phyloP scores from a whole-genome alignment of 2,888 invertebrate genomes.

The Penaeus monodon region DNA sequence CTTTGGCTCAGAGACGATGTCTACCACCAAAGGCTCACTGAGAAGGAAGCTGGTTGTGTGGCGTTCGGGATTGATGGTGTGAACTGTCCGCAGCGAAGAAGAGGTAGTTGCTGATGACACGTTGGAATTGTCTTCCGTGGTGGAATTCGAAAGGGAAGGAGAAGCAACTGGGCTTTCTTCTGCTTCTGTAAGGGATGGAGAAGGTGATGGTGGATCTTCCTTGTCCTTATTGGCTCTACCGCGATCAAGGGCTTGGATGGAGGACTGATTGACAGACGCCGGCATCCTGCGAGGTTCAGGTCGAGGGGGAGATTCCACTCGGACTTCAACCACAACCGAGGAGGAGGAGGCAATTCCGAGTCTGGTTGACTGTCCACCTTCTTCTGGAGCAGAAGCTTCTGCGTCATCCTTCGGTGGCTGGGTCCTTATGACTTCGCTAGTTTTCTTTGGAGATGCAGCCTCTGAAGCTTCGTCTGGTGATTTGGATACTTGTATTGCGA shows the following conservation, averaged over 20 bases:
- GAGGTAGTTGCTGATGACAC: not conserved
- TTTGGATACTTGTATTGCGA: too few species aligned
- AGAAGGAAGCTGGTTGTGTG: constrained; percentile 41
- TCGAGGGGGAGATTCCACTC: constrained; percentile 32
- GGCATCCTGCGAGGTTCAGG: too few species aligned
- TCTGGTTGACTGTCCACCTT: too few species aligned
- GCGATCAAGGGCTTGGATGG: too few species aligned
- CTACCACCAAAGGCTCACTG: constrained; percentile 44
- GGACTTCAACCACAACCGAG: constrained; percentile 44
- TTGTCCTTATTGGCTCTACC: too few species aligned
- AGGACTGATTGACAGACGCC: not conserved
- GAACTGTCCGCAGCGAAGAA: not conserved
- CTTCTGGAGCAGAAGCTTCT: not conserved
- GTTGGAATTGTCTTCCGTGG: not conserved
- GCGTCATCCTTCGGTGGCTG: constrained; percentile 11
- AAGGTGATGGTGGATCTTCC: not conserved
- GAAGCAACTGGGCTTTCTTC: too few species aligned
- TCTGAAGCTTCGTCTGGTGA: too few species aligned
- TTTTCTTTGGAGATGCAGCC: too few species aligned
- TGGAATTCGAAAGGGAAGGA: not conserved
- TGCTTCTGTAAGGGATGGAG: not conserved
- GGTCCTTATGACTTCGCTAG: too few species aligned
- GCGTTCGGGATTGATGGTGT: constrained; percentile 21
- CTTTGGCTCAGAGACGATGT: constrained; percentile 12
- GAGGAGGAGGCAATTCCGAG: constrained; percentile 35